A percentile compares a stretch with the other conserved stretches of the same genome.
Evolutionary conservation across 2,888 invertebrate genomes (phyloP).

Genomic region (Phasia obesa): DNA sequence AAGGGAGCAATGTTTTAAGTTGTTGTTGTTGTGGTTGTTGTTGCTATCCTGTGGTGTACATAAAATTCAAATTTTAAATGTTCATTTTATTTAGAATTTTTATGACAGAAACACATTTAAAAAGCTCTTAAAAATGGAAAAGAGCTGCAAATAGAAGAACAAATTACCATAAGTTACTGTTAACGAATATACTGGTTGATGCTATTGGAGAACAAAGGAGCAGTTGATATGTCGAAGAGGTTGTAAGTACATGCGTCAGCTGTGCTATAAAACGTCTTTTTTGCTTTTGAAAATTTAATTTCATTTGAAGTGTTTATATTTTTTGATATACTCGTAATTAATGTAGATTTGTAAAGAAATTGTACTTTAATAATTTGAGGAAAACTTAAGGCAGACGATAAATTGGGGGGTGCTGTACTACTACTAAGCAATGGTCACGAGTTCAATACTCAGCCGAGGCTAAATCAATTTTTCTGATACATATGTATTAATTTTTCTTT

Average conservation of each 20-base stretch:
- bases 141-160: not conserved
- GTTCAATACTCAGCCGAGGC: too few species aligned
- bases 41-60: slow-evolving; percentile 20
- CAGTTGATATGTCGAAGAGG: not conserved
- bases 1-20: slow-evolving; percentile 36
- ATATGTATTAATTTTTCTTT: too few species aligned
- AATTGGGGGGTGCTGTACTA: too few species aligned
- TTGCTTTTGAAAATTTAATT: not conserved
- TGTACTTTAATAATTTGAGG: too few species aligned
- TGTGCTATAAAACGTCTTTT: not conserved
- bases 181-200: not conserved
- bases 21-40: not conserved
- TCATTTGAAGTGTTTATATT: not conserved
- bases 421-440: too few species aligned
- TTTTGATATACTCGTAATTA: too few species aligned
- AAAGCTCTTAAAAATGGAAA: slow-evolving; percentile 27
- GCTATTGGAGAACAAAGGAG: slow-evolving; percentile 2
- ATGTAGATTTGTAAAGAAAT: too few species aligned
- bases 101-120: slow-evolving; percentile 46
- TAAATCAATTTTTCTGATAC: too few species aligned
- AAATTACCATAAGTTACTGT: slow-evolving; percentile 24
- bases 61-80: slow-evolving; percentile 67
- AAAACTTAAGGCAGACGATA: too few species aligned
- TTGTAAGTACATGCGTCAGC: slow-evolving; percentile 7
- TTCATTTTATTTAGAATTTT: slow-evolving; percentile 62